Evolutionary conservation across 2,888 invertebrate species (phyloP).

Genomic region (Dicyrtomina minuta): DNA sequence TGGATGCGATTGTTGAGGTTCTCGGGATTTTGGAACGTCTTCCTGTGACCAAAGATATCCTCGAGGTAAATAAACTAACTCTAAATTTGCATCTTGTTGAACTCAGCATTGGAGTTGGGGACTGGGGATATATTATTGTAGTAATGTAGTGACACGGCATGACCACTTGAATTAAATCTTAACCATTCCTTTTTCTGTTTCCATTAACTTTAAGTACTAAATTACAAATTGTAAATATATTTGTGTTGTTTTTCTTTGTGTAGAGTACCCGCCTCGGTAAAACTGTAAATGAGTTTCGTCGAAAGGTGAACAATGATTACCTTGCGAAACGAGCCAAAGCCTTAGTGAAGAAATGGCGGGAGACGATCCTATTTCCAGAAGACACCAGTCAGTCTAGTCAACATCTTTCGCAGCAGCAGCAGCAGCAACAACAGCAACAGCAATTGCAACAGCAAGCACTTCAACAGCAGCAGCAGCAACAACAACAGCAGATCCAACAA

Average conservation of each 20-base stretch:
- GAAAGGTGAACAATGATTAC: constrained; percentile 78
- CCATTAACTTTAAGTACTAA: no score
- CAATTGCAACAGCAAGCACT: no score
- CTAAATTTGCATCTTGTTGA: background rate
- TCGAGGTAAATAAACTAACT: constrained; percentile 68
- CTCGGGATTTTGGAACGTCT: constrained; percentile 88
- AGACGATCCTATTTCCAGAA: constrained; percentile 69
- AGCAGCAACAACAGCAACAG: background rate
- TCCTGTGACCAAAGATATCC: constrained; percentile 84
- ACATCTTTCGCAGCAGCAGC: constrained; percentile 52
- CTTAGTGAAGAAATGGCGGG: constrained; percentile 88
- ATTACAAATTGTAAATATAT: no score
- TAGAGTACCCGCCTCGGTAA: constrained; percentile 92
- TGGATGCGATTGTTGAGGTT: constrained; percentile 89
- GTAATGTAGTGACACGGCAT: no score
- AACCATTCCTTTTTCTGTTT: no score
- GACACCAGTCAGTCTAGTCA: constrained; percentile 52
- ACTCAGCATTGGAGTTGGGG: no score
- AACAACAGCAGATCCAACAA: no score
- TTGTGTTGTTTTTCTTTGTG: constrained; percentile 46
- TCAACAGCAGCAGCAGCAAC: no score
- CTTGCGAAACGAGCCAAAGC: constrained; percentile 88
- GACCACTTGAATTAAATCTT: no score
- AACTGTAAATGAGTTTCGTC: constrained; percentile 86
- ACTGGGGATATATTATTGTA: no score